These are phyloP conservation scores for Ochotona curzoniae DNA, from an alignment of 2,113 vertebrate genomes.

Conservation along the genomic window DNA sequence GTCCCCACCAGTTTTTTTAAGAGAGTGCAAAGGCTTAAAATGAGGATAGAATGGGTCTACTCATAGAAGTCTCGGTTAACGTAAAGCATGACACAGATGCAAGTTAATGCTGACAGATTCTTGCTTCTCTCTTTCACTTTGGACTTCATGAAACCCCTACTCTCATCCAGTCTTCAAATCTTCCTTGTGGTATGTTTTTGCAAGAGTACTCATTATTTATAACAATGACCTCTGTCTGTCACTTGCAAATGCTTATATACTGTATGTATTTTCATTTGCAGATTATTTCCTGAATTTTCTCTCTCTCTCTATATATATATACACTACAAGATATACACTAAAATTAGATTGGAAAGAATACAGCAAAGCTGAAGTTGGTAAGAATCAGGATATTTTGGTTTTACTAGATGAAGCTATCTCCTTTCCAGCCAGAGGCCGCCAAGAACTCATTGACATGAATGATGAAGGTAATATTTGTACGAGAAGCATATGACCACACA, in stretches of 20 bases:
- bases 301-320: too few relatives aligned
- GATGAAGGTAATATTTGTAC: too few relatives aligned
- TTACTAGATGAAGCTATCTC: neutral
- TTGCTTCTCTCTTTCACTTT: neutral
- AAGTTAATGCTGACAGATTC: conserved; percentile 34
- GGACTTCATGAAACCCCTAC: neutral
- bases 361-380: neutral
- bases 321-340: neutral
- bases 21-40: neutral
- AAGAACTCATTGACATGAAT: too few relatives aligned
- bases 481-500: too few relatives aligned
- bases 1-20: neutral
- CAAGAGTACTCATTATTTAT: neutral
- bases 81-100: neutral
- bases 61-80: neutral
- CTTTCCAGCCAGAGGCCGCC: too few relatives aligned
- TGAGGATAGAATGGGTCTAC: neutral
- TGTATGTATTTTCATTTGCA: conserved; percentile 42
- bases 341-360: conserved; percentile 36
- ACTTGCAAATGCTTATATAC: neutral
- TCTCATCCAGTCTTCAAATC: neutral
- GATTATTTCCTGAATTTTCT: neutral
- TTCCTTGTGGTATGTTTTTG: neutral
- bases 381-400: conserved; percentile 37
- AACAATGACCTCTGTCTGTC: neutral